Evolutionary conservation across 2,113 vertebrate genomes (phyloP).

Genomic region (Pitta sordida): DNA sequence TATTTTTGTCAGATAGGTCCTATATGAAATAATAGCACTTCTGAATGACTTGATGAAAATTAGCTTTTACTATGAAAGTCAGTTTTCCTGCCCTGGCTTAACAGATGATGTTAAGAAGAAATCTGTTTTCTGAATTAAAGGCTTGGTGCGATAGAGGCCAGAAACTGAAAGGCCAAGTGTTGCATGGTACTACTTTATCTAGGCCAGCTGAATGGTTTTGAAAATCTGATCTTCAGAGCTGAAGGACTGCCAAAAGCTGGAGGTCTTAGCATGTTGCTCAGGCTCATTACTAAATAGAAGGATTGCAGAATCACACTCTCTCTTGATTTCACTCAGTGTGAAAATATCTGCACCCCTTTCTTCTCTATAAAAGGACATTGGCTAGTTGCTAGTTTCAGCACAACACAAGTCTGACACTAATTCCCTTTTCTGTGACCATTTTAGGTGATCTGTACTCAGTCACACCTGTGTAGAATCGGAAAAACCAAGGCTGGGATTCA

Average conservation of each 20-base stretch:
- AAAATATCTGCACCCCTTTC: neutral
- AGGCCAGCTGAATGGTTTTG: neutral
- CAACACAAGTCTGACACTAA: neutral
- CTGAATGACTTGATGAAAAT: neutral
- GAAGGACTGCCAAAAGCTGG: neutral
- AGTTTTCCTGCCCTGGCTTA: neutral
- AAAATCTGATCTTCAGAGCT: neutral
- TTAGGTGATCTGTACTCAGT: neutral
- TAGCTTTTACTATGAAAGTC: neutral
- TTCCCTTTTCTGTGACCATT: neutral
- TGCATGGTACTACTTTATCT: neutral
- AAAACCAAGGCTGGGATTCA: neutral
- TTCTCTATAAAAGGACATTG: neutral
- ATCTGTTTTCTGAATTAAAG: neutral
- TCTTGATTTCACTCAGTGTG: neutral
- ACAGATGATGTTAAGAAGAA: neutral
- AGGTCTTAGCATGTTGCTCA: neutral
- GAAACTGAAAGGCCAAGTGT: neutral
- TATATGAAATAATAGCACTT: neutral
- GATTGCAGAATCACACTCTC: neutral
- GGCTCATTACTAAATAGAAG: neutral
- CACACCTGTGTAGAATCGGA: neutral
- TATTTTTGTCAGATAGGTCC: neutral
- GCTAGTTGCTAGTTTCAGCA: neutral
- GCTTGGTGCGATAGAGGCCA: neutral